Evolutionary conservation across 2,888 invertebrate species (phyloP), one percentile per base, ranked within the genome.

Genomic region (Galerucella nymphaeae): DNA sequence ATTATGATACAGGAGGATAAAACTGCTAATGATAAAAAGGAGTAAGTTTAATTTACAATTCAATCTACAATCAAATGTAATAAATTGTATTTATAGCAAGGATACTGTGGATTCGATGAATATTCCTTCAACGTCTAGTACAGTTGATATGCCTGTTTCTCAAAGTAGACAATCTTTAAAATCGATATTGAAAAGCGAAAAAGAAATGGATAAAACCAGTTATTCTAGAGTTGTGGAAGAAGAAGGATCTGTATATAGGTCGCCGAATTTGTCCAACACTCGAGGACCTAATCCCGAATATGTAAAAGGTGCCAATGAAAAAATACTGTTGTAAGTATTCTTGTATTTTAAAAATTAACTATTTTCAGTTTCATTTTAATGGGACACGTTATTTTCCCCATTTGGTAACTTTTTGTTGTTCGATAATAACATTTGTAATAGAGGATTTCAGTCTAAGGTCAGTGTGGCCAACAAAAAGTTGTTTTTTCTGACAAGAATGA

Each of bases 291-390:
- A 96, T 87, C 85, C 91, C 2, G 86, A 89, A 58, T 87, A 93
- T n/a, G 88, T 90, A n/a, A 92, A 92, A 82, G 96, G 96, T 67
- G 92, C 96, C 0, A 91, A 94, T 83, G 94, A 94, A 81, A 90
- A 90, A 80, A 86, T 95, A 38, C 87, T 96, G 42, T 85, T 96
- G 96, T 96, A 89, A 89, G 93, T 91, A 71, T 65, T 30, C 8
- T 30, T 30, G 30, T 30, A 30, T 30, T 30, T 30, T 30, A 30
- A 8, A 30, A 8, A 30, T 30, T 8, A 30, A 30, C 5, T 6
- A 30, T 30, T 30, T 30, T 30, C 8, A 30, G 8, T 30, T 30
- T 30, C 30, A 30, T 30, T 30, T 30, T 30, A 30, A 30, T 30
- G 0, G 30, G 8, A 30, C 6, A 30, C 0, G 1, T 30, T 30